A percentile compares a stretch with the other conserved stretches of the same genome.
Conservation (phyloP, 2,888 invertebrate species). For the Therioaphis trifolii region DNA sequence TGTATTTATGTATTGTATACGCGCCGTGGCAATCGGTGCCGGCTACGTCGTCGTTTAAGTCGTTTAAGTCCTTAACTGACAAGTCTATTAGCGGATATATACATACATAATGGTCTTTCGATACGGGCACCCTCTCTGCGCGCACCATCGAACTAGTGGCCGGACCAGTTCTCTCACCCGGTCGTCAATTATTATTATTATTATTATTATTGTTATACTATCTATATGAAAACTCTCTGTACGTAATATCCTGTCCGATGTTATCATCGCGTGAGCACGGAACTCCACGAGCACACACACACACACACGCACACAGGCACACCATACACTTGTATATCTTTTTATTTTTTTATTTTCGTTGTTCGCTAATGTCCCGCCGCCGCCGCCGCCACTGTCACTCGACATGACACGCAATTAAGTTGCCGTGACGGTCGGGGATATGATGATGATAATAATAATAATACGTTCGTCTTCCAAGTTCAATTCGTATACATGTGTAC, state of each 20-base stretch:
- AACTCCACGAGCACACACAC: no score
- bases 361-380: no score
- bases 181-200: conserved; percentile 53
- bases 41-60: background rate
- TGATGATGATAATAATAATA: no score
- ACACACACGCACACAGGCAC: no score
- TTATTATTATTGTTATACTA: no score
- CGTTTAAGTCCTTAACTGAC: background rate
- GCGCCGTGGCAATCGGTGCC: background rate
- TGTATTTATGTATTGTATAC: background rate
- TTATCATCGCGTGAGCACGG: background rate
- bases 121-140: background rate
- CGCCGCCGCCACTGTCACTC: no score
- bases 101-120: background rate
- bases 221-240: no score
- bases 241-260: no score
- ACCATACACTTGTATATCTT: no score
- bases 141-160: background rate
- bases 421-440: conserved; percentile 8
- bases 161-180: conserved; percentile 30
- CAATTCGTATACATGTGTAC: background rate
- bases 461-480: conserved; percentile 14
- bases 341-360: no score
- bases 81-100: background rate
- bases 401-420: conserved; percentile 37